phyloP scores from a whole-genome alignment of 37 sponge, comb jelly and placozoan species.

The Geodia barretti region DNA sequence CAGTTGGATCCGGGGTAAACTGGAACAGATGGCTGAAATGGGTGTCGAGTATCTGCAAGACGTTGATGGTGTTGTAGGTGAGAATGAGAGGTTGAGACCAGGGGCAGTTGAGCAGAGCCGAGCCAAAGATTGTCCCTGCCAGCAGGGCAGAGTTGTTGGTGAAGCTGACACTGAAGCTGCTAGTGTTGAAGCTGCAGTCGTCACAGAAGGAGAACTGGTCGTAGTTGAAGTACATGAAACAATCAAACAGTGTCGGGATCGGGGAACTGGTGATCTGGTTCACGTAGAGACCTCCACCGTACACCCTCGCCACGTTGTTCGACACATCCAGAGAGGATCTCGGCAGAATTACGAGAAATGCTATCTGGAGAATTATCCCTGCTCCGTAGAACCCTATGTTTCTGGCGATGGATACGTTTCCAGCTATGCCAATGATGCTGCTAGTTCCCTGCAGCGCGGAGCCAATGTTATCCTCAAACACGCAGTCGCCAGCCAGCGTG shows the following conservation, averaged over 20 bases:
- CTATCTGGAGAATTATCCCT: neutral
- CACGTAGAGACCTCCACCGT: slow-evolving; percentile 44
- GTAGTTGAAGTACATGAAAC: slow-evolving; percentile 42
- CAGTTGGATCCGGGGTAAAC: slow-evolving; percentile 4
- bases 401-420: slow-evolving; percentile 1
- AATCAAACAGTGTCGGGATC: neutral
- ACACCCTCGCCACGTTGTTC: slow-evolving; percentile 12
- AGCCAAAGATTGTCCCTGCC: slow-evolving; percentile 27
- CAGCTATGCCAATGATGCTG: slow-evolving; percentile 14
- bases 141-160: slow-evolving; percentile 12
- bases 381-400: slow-evolving; percentile 40
- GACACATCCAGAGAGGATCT: slow-evolving; percentile 3
- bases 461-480: slow-evolving; percentile 15
- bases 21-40: neutral
- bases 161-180: slow-evolving; percentile 6
- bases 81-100: slow-evolving; percentile 12
- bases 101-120: slow-evolving; percentile 37
- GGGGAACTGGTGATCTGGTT: neutral
- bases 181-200: neutral
- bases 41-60: neutral
- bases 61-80: neutral
- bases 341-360: slow-evolving; percentile 5
- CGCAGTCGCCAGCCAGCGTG: slow-evolving; percentile 9
- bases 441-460: neutral
- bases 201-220: slow-evolving; percentile 8